phyloP scores from a whole-genome alignment of 2,113 vertebrate species.

The Manacus vitellinus region DNA sequence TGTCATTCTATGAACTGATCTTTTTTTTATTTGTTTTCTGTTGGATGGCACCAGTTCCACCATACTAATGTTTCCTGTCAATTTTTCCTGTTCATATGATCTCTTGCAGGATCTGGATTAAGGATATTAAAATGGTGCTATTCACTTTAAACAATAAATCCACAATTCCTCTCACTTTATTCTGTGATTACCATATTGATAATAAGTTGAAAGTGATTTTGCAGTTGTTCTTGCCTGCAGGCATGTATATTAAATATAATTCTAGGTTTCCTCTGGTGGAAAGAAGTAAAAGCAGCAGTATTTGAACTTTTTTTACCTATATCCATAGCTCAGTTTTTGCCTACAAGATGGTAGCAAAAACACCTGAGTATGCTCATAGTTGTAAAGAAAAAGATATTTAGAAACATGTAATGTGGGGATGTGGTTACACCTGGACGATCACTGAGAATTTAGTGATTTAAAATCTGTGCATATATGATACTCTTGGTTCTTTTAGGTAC shows the following conservation, averaged over 20 bases:
- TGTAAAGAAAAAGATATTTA: background rate
- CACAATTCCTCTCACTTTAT: background rate
- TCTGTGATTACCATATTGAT: background rate
- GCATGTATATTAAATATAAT: background rate
- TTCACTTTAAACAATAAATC: background rate
- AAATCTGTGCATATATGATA: background rate
- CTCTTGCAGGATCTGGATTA: background rate
- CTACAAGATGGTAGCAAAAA: background rate
- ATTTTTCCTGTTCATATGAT: background rate
- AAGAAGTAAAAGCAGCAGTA: background rate
- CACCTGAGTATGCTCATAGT: background rate
- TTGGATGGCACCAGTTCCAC: background rate
- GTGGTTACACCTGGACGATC: background rate
- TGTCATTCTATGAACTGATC: background rate
- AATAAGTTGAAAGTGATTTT: background rate
- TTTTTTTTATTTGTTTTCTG: background rate
- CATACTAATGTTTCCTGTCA: background rate
- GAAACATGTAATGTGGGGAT: rapidly evolving
- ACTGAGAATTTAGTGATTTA: background rate
- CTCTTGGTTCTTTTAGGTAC: background rate
- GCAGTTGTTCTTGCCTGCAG: background rate
- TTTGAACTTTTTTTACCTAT: background rate
- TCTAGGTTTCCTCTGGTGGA: background rate
- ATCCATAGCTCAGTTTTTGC: background rate
- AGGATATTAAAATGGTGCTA: background rate